phyloP scores from a whole-genome alignment of 2,888 invertebrate genomes.

The Calephelis perditalis region DNA sequence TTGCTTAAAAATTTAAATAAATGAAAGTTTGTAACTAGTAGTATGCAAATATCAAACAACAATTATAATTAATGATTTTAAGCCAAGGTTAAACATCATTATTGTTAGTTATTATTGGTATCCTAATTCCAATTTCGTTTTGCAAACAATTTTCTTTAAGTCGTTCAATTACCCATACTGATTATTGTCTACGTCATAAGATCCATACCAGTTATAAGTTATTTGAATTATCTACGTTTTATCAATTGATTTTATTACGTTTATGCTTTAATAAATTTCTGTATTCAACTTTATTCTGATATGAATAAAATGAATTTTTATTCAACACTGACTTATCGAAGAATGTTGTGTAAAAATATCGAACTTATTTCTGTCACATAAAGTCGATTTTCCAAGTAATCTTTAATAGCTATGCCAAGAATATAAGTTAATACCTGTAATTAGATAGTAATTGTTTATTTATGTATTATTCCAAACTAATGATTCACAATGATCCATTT shows the following conservation, averaged over 20 bases:
- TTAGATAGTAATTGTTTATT: not conserved
- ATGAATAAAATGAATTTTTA: not conserved
- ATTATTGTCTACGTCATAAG: not conserved
- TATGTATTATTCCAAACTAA: conserved; percentile 2
- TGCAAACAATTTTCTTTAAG: too few relatives aligned
- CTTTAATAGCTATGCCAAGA: not conserved
- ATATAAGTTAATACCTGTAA: conserved; percentile 1
- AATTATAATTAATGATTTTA: too few relatives aligned
- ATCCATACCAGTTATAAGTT: not conserved
- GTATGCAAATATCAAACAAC: too few relatives aligned
- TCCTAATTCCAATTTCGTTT: too few relatives aligned
- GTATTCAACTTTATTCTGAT: not conserved
- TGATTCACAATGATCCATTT: not conserved
- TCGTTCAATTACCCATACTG: not conserved
- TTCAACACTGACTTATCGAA: not conserved
- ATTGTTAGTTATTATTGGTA: too few relatives aligned
- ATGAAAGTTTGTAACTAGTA: too few relatives aligned
- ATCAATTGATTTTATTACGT: not conserved
- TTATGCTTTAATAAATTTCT: not conserved
- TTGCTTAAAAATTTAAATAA: conserved; percentile 1
- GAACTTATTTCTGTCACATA: not conserved
- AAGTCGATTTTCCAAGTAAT: not conserved
- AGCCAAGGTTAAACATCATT: too few relatives aligned
- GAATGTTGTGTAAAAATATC: not conserved
- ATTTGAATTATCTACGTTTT: not conserved